These are phyloP conservation scores for Stegana nigrithorax DNA, from an alignment of 2,888 invertebrate species.

Conservation along the genomic window DNA sequence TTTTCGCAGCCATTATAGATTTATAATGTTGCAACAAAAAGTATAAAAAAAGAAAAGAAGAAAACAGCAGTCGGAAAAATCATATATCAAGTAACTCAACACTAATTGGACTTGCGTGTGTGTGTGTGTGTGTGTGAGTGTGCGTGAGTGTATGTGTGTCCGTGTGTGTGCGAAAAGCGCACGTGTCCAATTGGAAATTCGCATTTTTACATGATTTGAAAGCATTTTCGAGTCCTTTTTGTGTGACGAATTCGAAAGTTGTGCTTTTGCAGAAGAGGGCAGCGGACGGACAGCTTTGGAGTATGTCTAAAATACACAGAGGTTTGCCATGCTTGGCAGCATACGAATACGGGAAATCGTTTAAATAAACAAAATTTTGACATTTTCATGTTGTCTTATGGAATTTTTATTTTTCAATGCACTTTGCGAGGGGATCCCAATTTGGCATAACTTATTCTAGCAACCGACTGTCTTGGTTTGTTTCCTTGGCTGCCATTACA, in stretches of 20 bases:
- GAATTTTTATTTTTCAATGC: conserved; percentile 16
- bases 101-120: not conserved
- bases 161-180: not conserved
- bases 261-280: no score
- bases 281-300: no score
- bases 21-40: not conserved
- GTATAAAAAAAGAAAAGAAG: not conserved
- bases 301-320: conserved; percentile 9
- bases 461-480: no score
- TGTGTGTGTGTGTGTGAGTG: no score
- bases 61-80: no score
- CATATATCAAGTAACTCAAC: not conserved
- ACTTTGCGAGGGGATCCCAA: no score
- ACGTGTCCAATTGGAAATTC: conserved; percentile 8
- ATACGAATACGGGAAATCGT: not conserved
- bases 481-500: no score
- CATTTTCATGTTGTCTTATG: not conserved
- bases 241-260: no score
- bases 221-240: not conserved
- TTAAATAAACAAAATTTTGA: not conserved
- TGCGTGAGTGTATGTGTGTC: no score
- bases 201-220: not conserved
- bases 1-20: conserved; percentile 11
- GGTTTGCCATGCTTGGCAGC: not conserved
- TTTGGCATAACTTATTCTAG: no score